A percentile compares a stretch with the other conserved stretches of the same genome.
phyloP scores from a whole-genome alignment of 1,140 invertebrate species.

The Babylonia areolata region DNA sequence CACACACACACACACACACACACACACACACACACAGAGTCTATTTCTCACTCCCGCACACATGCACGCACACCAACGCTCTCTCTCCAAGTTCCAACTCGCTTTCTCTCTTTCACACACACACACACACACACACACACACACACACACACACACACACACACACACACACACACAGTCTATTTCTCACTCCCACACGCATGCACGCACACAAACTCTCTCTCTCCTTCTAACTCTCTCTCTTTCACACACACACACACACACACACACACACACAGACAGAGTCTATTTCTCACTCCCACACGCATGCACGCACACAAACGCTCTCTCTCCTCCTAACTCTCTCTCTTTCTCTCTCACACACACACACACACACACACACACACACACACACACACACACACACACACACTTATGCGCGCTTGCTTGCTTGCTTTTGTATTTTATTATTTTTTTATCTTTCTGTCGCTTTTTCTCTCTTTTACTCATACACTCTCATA shows the following conservation, averaged over 20 bases:
- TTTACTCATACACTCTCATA: no score
- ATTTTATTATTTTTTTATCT: no score
- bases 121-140: background rate
- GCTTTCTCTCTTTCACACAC: no score
- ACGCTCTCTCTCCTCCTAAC: background rate
- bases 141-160: background rate
- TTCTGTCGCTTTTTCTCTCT: no score
- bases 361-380: constrained; percentile 11
- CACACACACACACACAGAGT: no score
- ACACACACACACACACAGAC: no score
- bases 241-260: background rate
- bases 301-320: background rate
- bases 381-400: constrained; percentile 11
- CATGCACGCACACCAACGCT: no score
- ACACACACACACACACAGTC: no score
- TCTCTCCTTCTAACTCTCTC: background rate
- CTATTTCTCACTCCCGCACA: no score
- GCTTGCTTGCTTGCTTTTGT: background rate
- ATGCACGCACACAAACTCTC: background rate
- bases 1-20: no score
- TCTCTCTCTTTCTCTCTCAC: background rate
- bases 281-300: background rate
- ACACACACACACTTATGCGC: background rate
- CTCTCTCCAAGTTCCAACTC: no score
- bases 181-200: background rate